Conservation (phyloP, 2,888 invertebrate species). For the Andrena minutula region DNA sequence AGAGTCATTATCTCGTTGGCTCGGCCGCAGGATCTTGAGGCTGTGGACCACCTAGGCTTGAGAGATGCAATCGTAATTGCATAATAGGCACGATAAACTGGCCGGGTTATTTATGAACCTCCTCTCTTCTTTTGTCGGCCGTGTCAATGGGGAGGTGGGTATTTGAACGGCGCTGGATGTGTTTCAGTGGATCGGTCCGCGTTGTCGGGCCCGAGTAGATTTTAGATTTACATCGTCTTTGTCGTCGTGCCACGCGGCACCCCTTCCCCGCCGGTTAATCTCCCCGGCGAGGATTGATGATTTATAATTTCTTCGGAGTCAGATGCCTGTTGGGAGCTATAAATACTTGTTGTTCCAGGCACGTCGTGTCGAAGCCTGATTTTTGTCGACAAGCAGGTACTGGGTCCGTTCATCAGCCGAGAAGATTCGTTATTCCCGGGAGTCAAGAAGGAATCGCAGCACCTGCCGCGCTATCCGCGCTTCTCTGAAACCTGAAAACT, state of each 20-base stretch:
- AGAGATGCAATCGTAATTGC: slow-evolving; percentile 83
- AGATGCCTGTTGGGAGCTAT: slow-evolving; percentile 51
- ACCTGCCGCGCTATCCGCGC: too few relatives aligned
- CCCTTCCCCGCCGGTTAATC: slow-evolving; percentile 44
- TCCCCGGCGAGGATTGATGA: slow-evolving; percentile 52
- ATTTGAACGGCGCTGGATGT: slow-evolving; percentile 59
- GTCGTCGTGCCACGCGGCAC: slow-evolving; percentile 57
- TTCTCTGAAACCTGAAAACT: too few relatives aligned
- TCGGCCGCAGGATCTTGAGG: slow-evolving; percentile 68
- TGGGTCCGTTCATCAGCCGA: neutral
- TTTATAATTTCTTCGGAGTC: slow-evolving; percentile 53
- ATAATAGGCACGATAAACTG: slow-evolving; percentile 81
- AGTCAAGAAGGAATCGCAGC: neutral
- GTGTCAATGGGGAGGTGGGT: slow-evolving; percentile 75
- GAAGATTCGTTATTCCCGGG: neutral
- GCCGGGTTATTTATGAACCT: slow-evolving; percentile 81
- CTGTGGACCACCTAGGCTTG: slow-evolving; percentile 79
- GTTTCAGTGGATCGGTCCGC: slow-evolving; percentile 58
- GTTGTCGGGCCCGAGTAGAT: slow-evolving; percentile 46
- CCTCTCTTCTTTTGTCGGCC: slow-evolving; percentile 77
- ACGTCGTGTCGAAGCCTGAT: slow-evolving; percentile 32
- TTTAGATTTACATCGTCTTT: slow-evolving; percentile 56
- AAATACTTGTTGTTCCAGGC: slow-evolving; percentile 56
- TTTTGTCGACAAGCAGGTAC: slow-evolving; percentile 20
- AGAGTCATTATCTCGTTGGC: slow-evolving; percentile 69